Evolutionary conservation across 2,797 vertebrate genomes (phyloP).

Genomic region (Poeciliopsis gracilis): DNA sequence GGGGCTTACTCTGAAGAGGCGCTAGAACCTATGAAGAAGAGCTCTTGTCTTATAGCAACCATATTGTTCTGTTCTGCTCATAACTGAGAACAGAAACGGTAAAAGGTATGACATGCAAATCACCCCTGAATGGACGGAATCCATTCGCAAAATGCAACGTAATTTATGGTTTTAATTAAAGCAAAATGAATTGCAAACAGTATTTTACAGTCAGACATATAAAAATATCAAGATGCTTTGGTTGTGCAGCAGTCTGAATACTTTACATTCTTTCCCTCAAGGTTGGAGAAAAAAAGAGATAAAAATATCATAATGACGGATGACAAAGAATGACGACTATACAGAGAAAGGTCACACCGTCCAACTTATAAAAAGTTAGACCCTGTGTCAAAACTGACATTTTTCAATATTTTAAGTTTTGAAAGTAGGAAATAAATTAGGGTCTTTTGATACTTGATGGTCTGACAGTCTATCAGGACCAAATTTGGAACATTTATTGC

Average conservation of each 20-base stretch:
- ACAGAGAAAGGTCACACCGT: not conserved
- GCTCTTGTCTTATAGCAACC: not conserved
- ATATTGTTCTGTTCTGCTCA: no score
- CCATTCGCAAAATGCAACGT: not conserved
- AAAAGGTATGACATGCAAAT: not conserved
- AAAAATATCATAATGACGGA: not conserved
- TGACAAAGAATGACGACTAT: not conserved
- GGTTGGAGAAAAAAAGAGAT: not conserved
- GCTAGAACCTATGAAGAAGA: conserved; percentile 8
- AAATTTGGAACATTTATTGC: no score
- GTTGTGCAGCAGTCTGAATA: not conserved
- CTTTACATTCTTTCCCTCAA: not conserved
- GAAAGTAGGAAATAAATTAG: not conserved
- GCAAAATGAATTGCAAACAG: not conserved
- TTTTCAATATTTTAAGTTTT: not conserved
- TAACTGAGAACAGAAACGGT: not conserved
- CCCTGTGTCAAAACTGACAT: not conserved
- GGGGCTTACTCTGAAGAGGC: conserved; percentile 11
- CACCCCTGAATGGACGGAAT: not conserved
- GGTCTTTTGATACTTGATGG: no score
- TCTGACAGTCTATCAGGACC: no score
- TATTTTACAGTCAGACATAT: not conserved
- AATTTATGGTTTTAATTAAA: not conserved
- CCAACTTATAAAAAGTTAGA: not conserved
- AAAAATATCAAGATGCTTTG: not conserved